A percentile compares a stretch with the other conserved stretches of the same genome.
Conservation (phyloP, 2,888 invertebrate species). For the Branchinecta sandiegonensis region DNA sequence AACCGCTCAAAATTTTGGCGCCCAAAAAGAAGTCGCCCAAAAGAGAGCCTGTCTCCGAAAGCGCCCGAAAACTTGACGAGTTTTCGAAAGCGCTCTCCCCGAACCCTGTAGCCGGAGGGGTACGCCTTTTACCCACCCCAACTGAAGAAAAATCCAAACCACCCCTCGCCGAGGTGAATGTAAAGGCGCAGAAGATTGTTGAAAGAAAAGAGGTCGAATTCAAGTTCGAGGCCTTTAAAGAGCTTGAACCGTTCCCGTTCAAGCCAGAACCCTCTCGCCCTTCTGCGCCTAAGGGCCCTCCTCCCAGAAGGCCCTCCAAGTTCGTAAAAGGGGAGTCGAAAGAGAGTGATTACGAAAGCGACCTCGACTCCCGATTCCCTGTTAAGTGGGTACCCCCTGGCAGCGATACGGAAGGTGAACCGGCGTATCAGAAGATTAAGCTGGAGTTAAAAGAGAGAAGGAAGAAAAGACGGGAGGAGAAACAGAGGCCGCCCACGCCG, state of each 20-base stretch:
- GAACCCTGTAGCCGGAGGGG: conserved; percentile 42
- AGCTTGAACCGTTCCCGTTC: conserved; percentile 40
- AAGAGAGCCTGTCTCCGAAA: conserved; percentile 41
- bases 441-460: conserved; percentile 19
- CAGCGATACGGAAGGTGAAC: conserved; percentile 47
- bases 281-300: conserved; percentile 32
- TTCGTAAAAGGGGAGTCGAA: conserved; percentile 41
- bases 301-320: conserved; percentile 44
- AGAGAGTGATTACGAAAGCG: conserved; percentile 28
- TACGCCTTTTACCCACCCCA: conserved; percentile 19
- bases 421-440: conserved; percentile 40
- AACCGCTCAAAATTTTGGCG: neutral
- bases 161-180: conserved; percentile 17
- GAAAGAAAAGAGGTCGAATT: conserved; percentile 24
- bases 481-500: conserved; percentile 20
- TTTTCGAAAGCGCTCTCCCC: conserved; percentile 41
- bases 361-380: conserved; percentile 25
- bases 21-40: neutral
- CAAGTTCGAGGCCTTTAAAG: conserved; percentile 37
- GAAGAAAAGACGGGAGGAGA: neutral
- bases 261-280: conserved; percentile 37
- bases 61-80: conserved; percentile 43
- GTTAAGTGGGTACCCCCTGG: conserved; percentile 36
- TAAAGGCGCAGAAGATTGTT: conserved; percentile 29
- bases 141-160: conserved; percentile 30